Evolutionary conservation across 1,140 invertebrate genomes (phyloP), one percentile per base, ranked within the genome.

Genomic region (Forficula auricularia): DNA sequence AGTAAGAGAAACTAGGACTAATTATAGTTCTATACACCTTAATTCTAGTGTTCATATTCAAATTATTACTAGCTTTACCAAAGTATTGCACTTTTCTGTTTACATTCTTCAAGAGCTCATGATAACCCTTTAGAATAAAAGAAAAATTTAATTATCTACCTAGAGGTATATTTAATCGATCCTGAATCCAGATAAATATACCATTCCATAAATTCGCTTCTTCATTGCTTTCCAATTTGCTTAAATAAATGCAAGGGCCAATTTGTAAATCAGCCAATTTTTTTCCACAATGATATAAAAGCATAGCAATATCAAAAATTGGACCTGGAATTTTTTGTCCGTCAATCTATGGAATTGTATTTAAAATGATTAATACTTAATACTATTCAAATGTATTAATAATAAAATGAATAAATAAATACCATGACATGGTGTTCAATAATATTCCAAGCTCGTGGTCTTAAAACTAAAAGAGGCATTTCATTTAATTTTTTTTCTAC

Each of bases 361-460:
- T 12, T 19, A 16, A 38, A 15, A 45, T 43, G 19, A 46, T 36
- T n/a, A 18, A 20, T 38, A 20, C 38, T 3, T 2, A 3, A n/a
- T 15, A n/a, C n/a, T n/a, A n/a, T n/a, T n/a, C n/a, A n/a, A n/a
- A n/a, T n/a, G n/a, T n/a, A n/a, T 27, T 27, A 27, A 27, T 27
- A 59, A 31, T 13, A 45, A 7, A 42, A 39, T 32, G 35, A 18
- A 22, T 12, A 32, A 13, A 43, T 38, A 33, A 44, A 43, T 13
- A 68, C 70, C 56, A 73, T 57, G 47, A 80, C 64, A 53, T 79
- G 75, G 54, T 78, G 71, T 56, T 82, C 78, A 32, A 70, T 65
- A 65, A 82, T 75, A 58, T 81, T 79, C 77, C 77, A 82, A 14
- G 77, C 77, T 52, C 77, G 57, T 2, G 78, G 77, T 48, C 78